phyloP scores from a whole-genome alignment of 1,140 invertebrate genomes.

The Charaxes varanes region DNA sequence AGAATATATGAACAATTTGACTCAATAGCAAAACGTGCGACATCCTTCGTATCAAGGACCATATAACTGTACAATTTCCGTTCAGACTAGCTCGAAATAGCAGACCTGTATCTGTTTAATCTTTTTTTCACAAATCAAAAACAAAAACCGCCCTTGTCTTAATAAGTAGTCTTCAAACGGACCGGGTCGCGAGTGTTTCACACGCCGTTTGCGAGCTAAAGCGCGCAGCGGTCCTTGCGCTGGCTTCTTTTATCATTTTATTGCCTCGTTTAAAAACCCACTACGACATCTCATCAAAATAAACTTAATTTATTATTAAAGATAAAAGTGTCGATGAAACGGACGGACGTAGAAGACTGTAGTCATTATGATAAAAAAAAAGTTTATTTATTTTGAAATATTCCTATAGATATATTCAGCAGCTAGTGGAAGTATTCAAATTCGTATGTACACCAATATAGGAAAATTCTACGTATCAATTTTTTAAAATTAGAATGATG shows the following conservation, averaged over 20 bases:
- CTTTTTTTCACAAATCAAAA: conserved; percentile 67
- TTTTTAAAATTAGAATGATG: too few species aligned
- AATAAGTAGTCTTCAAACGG: conserved; percentile 64
- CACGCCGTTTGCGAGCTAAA: conserved; percentile 23
- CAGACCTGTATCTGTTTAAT: conserved; percentile 64
- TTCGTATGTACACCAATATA: too few species aligned
- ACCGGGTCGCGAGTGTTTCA: conserved; percentile 53
- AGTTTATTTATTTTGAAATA: too few species aligned
- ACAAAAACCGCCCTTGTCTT: conserved; percentile 69
- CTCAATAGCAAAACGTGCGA: conserved; percentile 32
- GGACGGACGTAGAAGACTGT: too few species aligned
- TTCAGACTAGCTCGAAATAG: conserved; percentile 69
- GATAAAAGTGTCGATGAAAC: too few species aligned
- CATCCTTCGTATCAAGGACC: conserved; percentile 53
- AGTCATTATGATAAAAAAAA: too few species aligned
- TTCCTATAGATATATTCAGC: too few species aligned
- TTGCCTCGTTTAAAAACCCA: conserved; percentile 49
- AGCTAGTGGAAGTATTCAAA: too few species aligned
- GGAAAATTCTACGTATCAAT: too few species aligned
- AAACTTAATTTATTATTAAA: conserved; percentile 5
- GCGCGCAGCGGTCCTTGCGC: conserved; percentile 44
- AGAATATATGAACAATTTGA: too few species aligned
- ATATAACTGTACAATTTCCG: conserved; percentile 70
- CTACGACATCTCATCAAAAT: conserved; percentile 60
- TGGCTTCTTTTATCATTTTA: conserved; percentile 24